Evolutionary conservation across 2,888 invertebrate species (phyloP), one percentile per base, ranked within the genome.

Genomic region (Phyllotreta cruciferae): DNA sequence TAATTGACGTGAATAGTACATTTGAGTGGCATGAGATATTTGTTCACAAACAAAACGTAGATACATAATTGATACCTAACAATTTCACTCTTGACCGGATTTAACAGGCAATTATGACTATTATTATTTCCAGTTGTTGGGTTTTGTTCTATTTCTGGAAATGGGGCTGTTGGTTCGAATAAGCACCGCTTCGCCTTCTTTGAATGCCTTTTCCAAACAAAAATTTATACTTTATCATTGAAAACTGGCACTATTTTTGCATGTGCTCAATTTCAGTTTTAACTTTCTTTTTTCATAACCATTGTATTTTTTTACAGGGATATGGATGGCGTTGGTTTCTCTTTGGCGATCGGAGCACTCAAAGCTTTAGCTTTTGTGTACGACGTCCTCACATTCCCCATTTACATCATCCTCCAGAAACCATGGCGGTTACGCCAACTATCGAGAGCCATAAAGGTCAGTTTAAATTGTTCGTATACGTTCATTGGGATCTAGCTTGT

Each of bases 321-420:
- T 73, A 86, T 85, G 86, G 85, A 85, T 72, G 84, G 83, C 66
- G 80, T 86, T 70, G 86, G 86, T 81, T 82, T 85, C 69, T 82
- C 88, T 78, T 85, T 88, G 78, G 90, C 90, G 76, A 84, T 93
- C 75, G 87, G 87, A 72, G 90, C 92, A 72, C 87, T 94, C 77
- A 90, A 90, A 80, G 90, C 90, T 56, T 84, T 94, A 72, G 89
- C 92, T 73, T 90, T 94, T 79, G 87, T 96, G 70, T 95, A 91
- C 83, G 96, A 97, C 81, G 86, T 96, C 76, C 83, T 97, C 77
- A 93, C 96, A 66, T 92, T 93, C 83, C 94, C 97, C 66, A 87
- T 96, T 35, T 96, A 95, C 83, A 87, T 94, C 75, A 83, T 96
- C 68, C 82, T 93, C 70, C 95, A 95, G 82, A 86, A 90, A 76